These are phyloP conservation scores for Micromussa lordhowensis DNA, from an alignment of 92 coral and sea anemone species.

Conservation along the genomic window DNA sequence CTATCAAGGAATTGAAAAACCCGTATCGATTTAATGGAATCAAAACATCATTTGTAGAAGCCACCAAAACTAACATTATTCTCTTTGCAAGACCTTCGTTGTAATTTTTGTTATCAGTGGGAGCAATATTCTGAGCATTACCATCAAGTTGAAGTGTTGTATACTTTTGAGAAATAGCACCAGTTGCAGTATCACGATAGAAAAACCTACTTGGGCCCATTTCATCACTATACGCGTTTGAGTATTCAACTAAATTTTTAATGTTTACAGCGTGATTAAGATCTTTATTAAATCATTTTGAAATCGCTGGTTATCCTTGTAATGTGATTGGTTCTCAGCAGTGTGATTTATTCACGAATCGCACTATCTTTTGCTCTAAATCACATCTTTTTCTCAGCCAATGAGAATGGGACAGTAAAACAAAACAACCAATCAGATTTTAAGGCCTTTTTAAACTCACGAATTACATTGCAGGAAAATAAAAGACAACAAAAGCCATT, in stretches of 20 bases:
- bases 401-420: no score
- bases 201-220: neutral
- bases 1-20: neutral
- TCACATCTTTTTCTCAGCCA: no score
- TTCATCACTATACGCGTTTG: neutral
- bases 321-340: no score
- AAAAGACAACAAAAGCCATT: no score
- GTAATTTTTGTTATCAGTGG: constrained; percentile 9
- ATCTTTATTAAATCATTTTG: neutral
- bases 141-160: neutral
- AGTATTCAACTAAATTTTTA: constrained; percentile 3
- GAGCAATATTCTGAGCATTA: neutral
- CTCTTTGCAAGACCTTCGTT: constrained; percentile 33
- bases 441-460: no score
- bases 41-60: neutral
- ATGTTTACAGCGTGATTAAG: constrained; percentile 6
- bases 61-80: neutral
- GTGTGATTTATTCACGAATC: no score
- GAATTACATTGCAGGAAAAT: no score
- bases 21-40: constrained; percentile 36
- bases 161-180: neutral
- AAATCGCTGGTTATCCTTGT: no score
- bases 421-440: no score
- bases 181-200: neutral
- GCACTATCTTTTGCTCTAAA: no score